These are phyloP conservation scores for Hybos culiciformis DNA, from an alignment of 2,888 invertebrate species.

Conservation along the genomic window DNA sequence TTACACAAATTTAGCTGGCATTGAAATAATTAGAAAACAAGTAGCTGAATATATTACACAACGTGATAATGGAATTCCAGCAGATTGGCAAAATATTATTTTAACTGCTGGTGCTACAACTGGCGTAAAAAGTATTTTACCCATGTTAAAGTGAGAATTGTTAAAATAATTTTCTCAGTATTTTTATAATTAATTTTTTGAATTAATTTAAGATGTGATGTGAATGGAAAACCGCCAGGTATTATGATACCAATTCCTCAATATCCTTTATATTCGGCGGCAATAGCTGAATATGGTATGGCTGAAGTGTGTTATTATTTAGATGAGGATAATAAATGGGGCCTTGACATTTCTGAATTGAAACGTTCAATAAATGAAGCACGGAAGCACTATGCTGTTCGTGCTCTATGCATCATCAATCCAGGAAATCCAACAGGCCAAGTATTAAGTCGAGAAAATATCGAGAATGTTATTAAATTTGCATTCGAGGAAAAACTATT, in stretches of 20 bases:
- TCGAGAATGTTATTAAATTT: conserved; percentile 83
- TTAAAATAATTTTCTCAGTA: background rate
- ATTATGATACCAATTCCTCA: conserved; percentile 97
- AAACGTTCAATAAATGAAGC: conserved; percentile 59
- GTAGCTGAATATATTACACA: conserved; percentile 73
- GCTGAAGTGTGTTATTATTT: conserved; percentile 77
- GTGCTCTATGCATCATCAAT: conserved; percentile 89
- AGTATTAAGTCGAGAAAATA: conserved; percentile 79
- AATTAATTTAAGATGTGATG: conserved; percentile 18
- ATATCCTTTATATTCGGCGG: conserved; percentile 95
- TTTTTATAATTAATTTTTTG: background rate
- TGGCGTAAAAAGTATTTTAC: conserved; percentile 75
- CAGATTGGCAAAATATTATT: conserved; percentile 65
- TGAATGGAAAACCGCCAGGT: conserved; percentile 40
- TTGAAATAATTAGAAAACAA: conserved; percentile 77
- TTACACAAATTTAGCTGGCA: conserved; percentile 56
- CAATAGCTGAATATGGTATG: conserved; percentile 84
- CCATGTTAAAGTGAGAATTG: conserved; percentile 22
- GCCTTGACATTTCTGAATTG: conserved; percentile 62
- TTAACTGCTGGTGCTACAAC: conserved; percentile 85
- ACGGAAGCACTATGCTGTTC: conserved; percentile 47
- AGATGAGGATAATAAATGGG: conserved; percentile 81
- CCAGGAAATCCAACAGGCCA: conserved; percentile 98
- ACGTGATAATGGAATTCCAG: conserved; percentile 60
- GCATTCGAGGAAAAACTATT: conserved; percentile 74